These are phyloP conservation scores for Drosophila ficusphila DNA, from an alignment of 1,140 invertebrate genomes.

Conservation along the genomic window DNA sequence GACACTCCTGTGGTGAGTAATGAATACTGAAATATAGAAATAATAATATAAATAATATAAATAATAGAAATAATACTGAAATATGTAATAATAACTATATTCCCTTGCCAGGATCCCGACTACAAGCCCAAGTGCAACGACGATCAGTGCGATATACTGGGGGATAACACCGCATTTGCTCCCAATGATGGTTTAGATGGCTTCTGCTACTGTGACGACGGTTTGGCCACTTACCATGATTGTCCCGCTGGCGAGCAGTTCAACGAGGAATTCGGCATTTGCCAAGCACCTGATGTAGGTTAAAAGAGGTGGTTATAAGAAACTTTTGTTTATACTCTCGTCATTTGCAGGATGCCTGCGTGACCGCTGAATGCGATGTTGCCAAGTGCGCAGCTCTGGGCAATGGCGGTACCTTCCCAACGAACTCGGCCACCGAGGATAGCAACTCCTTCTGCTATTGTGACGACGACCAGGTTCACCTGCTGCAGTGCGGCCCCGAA, in stretches of 20 bases:
- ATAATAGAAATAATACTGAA: background rate
- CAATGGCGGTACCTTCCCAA: conserved; percentile 28
- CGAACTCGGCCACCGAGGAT: conserved; percentile 7
- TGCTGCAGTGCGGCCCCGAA: conserved; percentile 19
- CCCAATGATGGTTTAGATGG: conserved; percentile 22
- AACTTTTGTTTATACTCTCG: background rate
- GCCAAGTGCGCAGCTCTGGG: conserved; percentile 15
- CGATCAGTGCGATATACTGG: conserved; percentile 3
- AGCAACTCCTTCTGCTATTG: conserved; percentile 38
- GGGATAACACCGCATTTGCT: conserved; percentile 15
- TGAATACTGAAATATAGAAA: too few relatives aligned
- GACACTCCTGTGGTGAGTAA: conserved; percentile 15
- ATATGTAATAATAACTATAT: too few relatives aligned
- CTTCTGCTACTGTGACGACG: conserved; percentile 49
- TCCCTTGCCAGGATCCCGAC: conserved; percentile 15
- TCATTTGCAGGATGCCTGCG: background rate
- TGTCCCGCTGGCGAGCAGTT: conserved; percentile 20
- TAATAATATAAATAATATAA: background rate
- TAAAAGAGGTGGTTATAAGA: conserved; percentile 25
- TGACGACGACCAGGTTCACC: background rate
- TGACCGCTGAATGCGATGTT: conserved; percentile 22
- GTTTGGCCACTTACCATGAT: conserved; percentile 15
- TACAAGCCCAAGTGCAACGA: conserved; percentile 5
- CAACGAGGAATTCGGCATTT: conserved; percentile 14
- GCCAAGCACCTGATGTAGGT: conserved; percentile 4